Conservation (phyloP, 2,113 vertebrate species). For the Heterotilapia buettikoferi region DNA sequence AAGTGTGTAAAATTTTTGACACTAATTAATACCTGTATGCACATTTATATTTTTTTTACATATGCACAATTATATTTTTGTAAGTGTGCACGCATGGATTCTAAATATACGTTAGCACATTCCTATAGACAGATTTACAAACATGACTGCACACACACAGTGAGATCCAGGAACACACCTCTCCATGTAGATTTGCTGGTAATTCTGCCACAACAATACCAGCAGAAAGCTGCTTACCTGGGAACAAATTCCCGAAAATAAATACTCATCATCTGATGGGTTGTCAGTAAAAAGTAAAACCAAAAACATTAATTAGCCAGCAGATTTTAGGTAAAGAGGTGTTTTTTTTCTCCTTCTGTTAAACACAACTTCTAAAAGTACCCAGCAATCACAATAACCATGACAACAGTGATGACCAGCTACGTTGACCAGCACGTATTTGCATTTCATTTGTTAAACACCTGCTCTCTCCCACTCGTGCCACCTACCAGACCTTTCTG, state of each 20-base stretch:
- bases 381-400: neutral
- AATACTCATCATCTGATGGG: neutral
- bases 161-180: neutral
- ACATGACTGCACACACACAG: neutral
- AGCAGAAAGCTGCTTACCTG: neutral
- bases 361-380: neutral
- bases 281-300: neutral
- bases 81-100: neutral
- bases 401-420: neutral
- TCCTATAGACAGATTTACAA: neutral
- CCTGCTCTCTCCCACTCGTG: neutral
- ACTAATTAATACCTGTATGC: neutral
- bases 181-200: neutral
- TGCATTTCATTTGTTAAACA: conserved; percentile 16
- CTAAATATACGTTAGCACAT: neutral
- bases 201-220: neutral
- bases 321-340: neutral
- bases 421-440: neutral
- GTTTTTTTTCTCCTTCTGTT: neutral
- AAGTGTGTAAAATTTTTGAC: neutral
- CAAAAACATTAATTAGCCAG: neutral
- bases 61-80: neutral
- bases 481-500: neutral
- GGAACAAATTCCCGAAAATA: neutral
- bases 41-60: neutral